phyloP scores from a whole-genome alignment of 2,113 vertebrate genomes.

The Fulica atra region DNA sequence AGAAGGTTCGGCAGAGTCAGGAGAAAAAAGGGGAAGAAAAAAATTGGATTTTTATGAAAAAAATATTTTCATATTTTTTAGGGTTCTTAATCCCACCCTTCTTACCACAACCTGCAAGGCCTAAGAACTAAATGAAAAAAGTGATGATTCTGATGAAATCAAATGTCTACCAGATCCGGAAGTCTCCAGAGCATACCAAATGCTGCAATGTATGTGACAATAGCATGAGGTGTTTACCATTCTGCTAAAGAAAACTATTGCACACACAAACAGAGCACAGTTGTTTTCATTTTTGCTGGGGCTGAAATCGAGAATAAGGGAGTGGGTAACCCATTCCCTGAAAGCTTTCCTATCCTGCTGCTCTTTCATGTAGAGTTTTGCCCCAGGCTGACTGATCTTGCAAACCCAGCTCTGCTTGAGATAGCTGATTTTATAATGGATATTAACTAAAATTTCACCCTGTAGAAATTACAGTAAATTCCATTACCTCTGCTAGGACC shows the following conservation, averaged over 20 bases:
- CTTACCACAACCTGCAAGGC: neutral
- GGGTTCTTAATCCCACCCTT: neutral
- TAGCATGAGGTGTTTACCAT: neutral
- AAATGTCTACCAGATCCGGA: neutral
- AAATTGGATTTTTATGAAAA: neutral
- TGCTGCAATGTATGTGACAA: neutral
- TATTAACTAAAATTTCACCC: conserved; percentile 37
- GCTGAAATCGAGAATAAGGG: neutral
- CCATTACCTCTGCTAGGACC: conserved; percentile 1
- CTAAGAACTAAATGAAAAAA: neutral
- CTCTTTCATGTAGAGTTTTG: conserved; percentile 19
- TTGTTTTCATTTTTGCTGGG: neutral
- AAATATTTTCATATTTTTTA: neutral
- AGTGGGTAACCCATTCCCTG: neutral
- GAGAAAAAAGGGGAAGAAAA: neutral
- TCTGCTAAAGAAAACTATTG: neutral
- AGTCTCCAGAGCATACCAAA: neutral
- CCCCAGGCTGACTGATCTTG: conserved; percentile 23
- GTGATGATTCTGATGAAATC: rapidly evolving
- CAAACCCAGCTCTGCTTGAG: conserved; percentile 11
- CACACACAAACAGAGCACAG: neutral
- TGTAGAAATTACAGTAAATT: conserved; percentile 40
- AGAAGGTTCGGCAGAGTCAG: neutral
- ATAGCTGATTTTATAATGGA: conserved; percentile 23
- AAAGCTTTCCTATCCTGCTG: neutral